A percentile compares a stretch with the other conserved stretches of the same genome.
phyloP scores from a whole-genome alignment of 2,113 vertebrate genomes.

The Ursus arctos region DNA sequence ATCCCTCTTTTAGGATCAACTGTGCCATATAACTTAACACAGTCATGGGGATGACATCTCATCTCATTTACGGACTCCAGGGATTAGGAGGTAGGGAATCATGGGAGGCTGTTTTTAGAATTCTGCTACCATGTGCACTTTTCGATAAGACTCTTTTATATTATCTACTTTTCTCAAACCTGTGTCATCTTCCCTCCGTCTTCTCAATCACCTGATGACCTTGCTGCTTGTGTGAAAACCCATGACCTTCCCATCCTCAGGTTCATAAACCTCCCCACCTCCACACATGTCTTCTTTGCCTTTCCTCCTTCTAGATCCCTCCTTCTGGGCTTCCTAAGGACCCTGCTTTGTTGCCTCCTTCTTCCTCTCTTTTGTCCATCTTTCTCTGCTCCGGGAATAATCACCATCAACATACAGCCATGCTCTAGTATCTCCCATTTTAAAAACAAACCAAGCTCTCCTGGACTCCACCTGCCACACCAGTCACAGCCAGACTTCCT shows the following conservation, averaged over 20 bases:
- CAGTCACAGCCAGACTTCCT: neutral
- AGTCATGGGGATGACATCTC: neutral
- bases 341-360: neutral
- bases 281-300: neutral
- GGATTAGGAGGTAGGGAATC: neutral
- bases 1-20: neutral
- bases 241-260: neutral
- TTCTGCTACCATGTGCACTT: neutral
- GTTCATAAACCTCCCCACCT: neutral
- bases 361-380: neutral
- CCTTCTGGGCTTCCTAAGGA: neutral
- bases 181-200: neutral
- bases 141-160: neutral
- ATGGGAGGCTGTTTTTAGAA: neutral
- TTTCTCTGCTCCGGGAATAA: neutral
- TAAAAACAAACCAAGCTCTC: neutral
- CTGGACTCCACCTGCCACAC: neutral
- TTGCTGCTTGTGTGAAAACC: neutral
- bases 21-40: neutral
- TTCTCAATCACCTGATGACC: neutral
- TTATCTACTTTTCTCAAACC: neutral
- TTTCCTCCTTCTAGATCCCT: neutral
- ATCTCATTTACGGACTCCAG: neutral
- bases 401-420: neutral
- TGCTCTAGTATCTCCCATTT: neutral